phyloP scores from a whole-genome alignment of 2,888 invertebrate genomes.

The Alloplasta piceator region DNA sequence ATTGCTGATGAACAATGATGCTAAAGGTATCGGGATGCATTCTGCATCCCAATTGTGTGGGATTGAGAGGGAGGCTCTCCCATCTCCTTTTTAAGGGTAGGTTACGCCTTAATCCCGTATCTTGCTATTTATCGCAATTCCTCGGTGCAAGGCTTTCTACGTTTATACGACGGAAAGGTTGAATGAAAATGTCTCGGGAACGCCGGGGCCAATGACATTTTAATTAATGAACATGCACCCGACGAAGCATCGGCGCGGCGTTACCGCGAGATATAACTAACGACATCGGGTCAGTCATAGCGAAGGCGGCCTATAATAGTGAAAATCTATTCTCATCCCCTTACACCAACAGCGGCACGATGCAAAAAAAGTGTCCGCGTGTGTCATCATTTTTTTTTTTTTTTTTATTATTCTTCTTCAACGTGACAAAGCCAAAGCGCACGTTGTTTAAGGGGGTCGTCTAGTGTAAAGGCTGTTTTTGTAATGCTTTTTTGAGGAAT shows the following conservation, averaged over 20 bases:
- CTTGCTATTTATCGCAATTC: conserved; percentile 9
- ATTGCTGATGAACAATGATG: too few species aligned
- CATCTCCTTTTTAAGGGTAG: too few species aligned
- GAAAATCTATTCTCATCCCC: conserved; percentile 50
- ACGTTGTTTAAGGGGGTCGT: too few species aligned
- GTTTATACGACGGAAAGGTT: conserved; percentile 42
- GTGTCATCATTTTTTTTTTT: conserved; percentile 42
- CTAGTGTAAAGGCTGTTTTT: too few species aligned
- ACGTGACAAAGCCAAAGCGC: conserved; percentile 40
- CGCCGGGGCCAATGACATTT: conserved; percentile 61
- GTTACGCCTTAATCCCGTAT: conserved; percentile 30
- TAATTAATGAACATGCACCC: conserved; percentile 57
- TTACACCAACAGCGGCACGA: conserved; percentile 23
- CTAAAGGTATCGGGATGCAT: too few species aligned
- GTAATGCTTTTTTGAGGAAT: too few species aligned
- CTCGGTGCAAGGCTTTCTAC: neutral
- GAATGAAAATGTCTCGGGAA: conserved; percentile 58
- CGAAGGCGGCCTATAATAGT: conserved; percentile 37
- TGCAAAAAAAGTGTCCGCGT: conserved; percentile 25
- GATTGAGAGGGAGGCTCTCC: too few species aligned
- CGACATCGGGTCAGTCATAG: conserved; percentile 49
- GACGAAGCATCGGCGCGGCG: conserved; percentile 25
- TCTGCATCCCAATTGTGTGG: too few species aligned
- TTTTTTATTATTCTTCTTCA: conserved; percentile 40
- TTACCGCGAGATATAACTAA: conserved; percentile 28